Base-by-base conservation (phyloP, 2,113 vertebrate genomes). In the Microcebus ravelobensis region DNA sequence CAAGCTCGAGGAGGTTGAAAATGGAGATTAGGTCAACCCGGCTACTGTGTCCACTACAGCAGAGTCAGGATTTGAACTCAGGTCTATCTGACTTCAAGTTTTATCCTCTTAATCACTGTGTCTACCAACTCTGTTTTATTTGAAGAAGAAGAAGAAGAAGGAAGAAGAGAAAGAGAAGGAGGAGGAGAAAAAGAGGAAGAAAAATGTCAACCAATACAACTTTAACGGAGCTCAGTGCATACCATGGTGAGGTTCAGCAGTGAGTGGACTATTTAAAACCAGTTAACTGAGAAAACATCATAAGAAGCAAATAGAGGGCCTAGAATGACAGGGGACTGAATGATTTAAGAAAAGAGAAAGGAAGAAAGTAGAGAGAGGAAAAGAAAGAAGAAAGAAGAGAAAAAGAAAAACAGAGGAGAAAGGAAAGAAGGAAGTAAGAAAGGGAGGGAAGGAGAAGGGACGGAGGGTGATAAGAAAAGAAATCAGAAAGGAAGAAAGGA, bases 291-390 rank as follows among this genome's bases (percentile, higher is more conserved):
- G 29, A 97, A 88, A 74, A 17, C 2, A 59, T 91, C 42, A 39
- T 55, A 11, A 68, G 57, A 70, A 48, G 52, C 21, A 90, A 63
- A 8, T 8, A n/a, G 18, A 8, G 20, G 8, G 8, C 34, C 18
- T 61, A 57, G 63, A 90, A 83, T 50, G 25, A 87, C 31, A 79
- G 61, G 15, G 8, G 2, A 83, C 11, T 73, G 68, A 83, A 57
- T 15, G 52, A 34, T 59, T 79, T 84, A 34, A 81, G 42, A 36
- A 20, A 80, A 57, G 45, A 21, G 42, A n/a, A 55, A 76, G 14
- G 25, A 36, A 27, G 18, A 5, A 10, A 3, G 2, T 9, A 45
- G 18, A 20, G 4, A 1, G 4, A 29, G n/a, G 9, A 21, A 6
- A 3, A 2, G 17, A 31, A 14, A 5, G 6, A 39, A 67, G 36